These are phyloP conservation scores for Vollenhovia emeryi DNA, from an alignment of 1,140 invertebrate species.

Conservation along the genomic window DNA sequence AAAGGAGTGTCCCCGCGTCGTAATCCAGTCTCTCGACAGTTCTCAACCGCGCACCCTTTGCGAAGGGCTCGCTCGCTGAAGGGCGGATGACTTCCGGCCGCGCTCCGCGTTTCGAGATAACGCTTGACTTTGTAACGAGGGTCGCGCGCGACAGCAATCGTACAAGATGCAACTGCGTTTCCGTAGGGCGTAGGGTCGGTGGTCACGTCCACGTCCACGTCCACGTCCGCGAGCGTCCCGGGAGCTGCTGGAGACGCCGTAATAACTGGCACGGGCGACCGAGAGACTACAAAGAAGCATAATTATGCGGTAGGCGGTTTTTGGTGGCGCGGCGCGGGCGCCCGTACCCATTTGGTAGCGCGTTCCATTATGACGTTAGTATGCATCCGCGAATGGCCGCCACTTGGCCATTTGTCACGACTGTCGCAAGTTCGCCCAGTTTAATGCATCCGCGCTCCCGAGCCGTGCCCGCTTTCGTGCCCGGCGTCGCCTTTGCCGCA, in stretches of 20 bases:
- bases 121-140: constrained; percentile 3
- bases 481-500: constrained; percentile 62
- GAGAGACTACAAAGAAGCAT: constrained; percentile 49
- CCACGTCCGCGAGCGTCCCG: background rate
- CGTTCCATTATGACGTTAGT: constrained; percentile 70
- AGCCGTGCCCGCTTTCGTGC: background rate
- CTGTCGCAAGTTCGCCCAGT: constrained; percentile 69
- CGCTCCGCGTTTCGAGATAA: constrained; percentile 1
- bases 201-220: background rate
- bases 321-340: constrained; percentile 2
- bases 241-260: constrained; percentile 5
- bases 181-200: background rate
- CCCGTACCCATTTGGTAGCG: constrained; percentile 4
- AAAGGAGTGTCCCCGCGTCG: background rate
- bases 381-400: constrained; percentile 55
- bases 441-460: constrained; percentile 66
- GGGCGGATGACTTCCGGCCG: constrained; percentile 5
- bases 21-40: constrained; percentile 13
- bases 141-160: constrained; percentile 27
- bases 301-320: constrained; percentile 62
- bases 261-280: background rate
- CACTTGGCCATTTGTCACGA: constrained; percentile 68
- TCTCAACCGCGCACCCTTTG: constrained; percentile 10
- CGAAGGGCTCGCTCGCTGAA: background rate
- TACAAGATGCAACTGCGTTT: constrained; percentile 5